Conservation (phyloP, 2,888 invertebrate genomes). For the Diplolepis rosae region DNA sequence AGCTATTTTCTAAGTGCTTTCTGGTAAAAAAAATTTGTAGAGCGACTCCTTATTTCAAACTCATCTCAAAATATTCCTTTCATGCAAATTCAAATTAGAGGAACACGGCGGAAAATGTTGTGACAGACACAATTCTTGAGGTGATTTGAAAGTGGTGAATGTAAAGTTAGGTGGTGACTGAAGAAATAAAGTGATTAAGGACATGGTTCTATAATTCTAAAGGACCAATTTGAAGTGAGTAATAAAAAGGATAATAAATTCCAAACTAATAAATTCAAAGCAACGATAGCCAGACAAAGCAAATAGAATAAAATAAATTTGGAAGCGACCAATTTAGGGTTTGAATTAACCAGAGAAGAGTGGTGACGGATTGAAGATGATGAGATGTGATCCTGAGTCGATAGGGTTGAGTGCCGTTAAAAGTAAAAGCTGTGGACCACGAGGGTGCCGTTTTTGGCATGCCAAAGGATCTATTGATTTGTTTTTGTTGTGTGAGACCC, state of each 20-base stretch:
- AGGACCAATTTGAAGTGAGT: neutral
- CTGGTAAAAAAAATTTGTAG: neutral
- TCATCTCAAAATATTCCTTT: neutral
- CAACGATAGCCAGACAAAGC: no score
- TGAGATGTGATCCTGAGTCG: constrained; percentile 6
- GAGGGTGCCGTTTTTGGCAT: constrained; percentile 32
- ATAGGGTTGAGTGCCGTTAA: constrained; percentile 7
- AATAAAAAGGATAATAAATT: neutral
- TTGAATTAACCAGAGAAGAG: neutral
- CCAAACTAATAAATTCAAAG: neutral
- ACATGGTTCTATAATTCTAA: neutral
- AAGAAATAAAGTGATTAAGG: neutral
- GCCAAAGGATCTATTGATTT: constrained; percentile 56
- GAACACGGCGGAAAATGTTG: neutral
- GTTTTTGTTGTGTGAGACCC: constrained; percentile 57
- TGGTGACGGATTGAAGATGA: neutral
- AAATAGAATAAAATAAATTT: neutral
- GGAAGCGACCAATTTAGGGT: neutral
- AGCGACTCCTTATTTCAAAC: neutral
- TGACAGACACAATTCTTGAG: neutral
- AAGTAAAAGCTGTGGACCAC: constrained; percentile 32
- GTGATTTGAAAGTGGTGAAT: neutral
- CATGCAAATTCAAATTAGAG: constrained; percentile 1
- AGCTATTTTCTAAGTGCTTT: neutral
- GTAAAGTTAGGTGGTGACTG: neutral